These are phyloP conservation scores for Parelbella ahira DNA, from an alignment of 2,888 invertebrate genomes.

Conservation along the genomic window DNA sequence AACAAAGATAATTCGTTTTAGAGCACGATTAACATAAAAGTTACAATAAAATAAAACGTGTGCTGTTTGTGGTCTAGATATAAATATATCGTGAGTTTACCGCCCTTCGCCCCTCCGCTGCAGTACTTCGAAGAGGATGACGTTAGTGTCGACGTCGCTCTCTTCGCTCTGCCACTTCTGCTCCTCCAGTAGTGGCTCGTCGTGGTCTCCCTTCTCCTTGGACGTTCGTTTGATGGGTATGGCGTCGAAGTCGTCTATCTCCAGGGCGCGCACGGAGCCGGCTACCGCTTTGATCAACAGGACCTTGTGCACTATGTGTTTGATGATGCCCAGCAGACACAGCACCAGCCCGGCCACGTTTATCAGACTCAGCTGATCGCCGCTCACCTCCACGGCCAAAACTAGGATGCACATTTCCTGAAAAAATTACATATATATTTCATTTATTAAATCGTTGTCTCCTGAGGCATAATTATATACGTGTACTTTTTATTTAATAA, in stretches of 20 bases:
- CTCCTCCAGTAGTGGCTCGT: constrained; percentile 56
- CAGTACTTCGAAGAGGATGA: constrained; percentile 78
- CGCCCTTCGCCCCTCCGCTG: constrained; percentile 67
- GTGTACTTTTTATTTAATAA: no score
- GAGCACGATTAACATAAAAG: no score
- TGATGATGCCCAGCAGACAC: constrained; percentile 92
- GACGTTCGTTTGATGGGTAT: constrained; percentile 34
- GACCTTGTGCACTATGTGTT: constrained; percentile 90
- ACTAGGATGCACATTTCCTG: constrained; percentile 96
- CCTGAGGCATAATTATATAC: no score
- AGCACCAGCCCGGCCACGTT: constrained; percentile 92
- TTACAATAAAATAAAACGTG: no score
- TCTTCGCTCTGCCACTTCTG: constrained; percentile 59
- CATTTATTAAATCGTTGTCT: no score
- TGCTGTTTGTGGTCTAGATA: no score
- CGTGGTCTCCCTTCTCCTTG: constrained; percentile 37
- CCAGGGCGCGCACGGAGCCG: constrained; percentile 49
- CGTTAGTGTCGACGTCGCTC: constrained; percentile 72
- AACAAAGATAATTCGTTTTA: no score
- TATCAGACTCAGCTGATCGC: constrained; percentile 89
- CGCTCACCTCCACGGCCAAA: constrained; percentile 92
- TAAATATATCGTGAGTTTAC: constrained; percentile 32
- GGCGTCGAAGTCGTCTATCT: constrained; percentile 46
- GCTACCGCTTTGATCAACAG: constrained; percentile 53
- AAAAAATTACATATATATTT: no score